phyloP scores from a whole-genome alignment of 2,113 vertebrate species.

The Mastomys natalensis region DNA sequence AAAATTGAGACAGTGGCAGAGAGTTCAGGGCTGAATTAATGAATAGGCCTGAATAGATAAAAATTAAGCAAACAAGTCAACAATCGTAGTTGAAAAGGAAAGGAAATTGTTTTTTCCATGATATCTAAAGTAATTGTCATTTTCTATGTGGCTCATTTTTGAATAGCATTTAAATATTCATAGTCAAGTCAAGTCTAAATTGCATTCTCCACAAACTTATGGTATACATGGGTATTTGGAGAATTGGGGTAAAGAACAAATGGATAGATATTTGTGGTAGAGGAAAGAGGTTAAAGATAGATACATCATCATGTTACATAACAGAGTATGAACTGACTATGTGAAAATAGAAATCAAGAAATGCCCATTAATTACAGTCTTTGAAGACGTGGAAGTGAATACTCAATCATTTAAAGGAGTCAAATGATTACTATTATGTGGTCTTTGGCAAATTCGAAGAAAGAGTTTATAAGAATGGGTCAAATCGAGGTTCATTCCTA shows the following conservation, averaged over 20 bases:
- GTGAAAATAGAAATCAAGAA: not conserved
- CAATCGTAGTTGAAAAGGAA: not conserved
- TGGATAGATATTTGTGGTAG: not conserved
- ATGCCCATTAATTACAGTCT: not conserved
- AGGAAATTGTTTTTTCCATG: not conserved
- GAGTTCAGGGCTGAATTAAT: not conserved
- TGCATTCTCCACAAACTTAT: not conserved
- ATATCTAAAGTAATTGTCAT: not conserved
- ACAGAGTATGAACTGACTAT: not conserved
- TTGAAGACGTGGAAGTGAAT: not conserved
- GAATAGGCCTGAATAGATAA: not conserved
- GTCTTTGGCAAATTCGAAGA: not conserved
- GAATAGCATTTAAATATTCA: not conserved
- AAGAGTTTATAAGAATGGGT: not conserved
- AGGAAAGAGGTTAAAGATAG: not conserved
- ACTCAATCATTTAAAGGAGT: not conserved
- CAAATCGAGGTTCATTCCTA: not conserved
- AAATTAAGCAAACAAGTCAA: not conserved
- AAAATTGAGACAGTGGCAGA: not conserved
- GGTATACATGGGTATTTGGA: constrained; percentile 11
- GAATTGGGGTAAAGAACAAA: not conserved
- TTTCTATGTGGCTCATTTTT: not conserved
- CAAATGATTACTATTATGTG: not conserved
- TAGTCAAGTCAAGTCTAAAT: constrained; percentile 13
- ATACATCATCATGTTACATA: not conserved